These are phyloP conservation scores for Steinernema carpocapsae DNA, from an alignment of 2,888 invertebrate species.

Conservation along the genomic window DNA sequence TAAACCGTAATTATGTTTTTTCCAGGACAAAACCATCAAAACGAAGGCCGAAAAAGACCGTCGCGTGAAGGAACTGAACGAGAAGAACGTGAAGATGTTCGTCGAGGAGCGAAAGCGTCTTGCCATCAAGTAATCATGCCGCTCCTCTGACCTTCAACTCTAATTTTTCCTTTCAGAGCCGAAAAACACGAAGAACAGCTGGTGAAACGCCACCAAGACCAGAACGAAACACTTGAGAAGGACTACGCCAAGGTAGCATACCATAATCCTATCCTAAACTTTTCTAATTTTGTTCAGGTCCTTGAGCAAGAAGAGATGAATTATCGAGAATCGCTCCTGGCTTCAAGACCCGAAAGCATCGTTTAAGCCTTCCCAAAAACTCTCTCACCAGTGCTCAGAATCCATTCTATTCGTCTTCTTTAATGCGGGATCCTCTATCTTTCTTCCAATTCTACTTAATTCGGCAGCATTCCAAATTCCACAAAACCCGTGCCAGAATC, in stretches of 20 bases:
- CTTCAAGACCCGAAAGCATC: slow-evolving; percentile 61
- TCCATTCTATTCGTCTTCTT: background rate
- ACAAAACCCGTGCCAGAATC: slow-evolving; percentile 9
- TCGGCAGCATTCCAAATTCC: slow-evolving; percentile 29
- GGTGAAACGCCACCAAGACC: slow-evolving; percentile 62
- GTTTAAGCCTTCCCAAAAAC: slow-evolving; percentile 49
- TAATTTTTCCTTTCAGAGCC: slow-evolving; percentile 55
- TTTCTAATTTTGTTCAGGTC: slow-evolving; percentile 43
- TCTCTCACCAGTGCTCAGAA: slow-evolving; percentile 21
- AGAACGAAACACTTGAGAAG: slow-evolving; percentile 59
- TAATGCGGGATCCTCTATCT: slow-evolving; percentile 20
- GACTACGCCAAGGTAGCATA: slow-evolving; percentile 53
- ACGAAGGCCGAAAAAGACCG: slow-evolving; percentile 90
- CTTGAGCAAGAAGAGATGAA: slow-evolving; percentile 64
- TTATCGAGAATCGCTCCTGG: slow-evolving; percentile 63
- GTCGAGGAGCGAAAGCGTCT: slow-evolving; percentile 68
- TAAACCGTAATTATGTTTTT: slow-evolving; percentile 71
- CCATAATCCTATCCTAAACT: background rate
- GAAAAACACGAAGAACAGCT: slow-evolving; percentile 66
- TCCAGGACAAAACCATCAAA: slow-evolving; percentile 88
- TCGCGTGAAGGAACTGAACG: slow-evolving; percentile 87
- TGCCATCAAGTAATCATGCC: slow-evolving; percentile 55
- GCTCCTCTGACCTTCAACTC: background rate
- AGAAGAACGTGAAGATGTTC: slow-evolving; percentile 74
- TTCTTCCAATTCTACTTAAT: background rate